These are phyloP conservation scores for Mechanitis messenoides DNA, from an alignment of 2,888 invertebrate species.

Conservation along the genomic window DNA sequence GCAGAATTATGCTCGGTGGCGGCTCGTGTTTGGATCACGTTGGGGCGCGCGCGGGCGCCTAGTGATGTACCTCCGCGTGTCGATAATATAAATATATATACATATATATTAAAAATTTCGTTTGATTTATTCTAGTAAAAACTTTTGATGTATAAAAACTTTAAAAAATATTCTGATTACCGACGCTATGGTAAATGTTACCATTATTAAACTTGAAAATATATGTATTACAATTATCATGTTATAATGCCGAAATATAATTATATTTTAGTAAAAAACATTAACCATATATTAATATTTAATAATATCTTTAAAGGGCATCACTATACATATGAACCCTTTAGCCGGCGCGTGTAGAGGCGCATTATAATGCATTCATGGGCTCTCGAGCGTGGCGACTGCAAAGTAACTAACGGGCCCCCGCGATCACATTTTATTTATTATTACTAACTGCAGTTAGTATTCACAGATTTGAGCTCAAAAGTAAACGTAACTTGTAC, in stretches of 20 bases:
- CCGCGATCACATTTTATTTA: conserved; percentile 48
- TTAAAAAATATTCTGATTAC: too few species aligned
- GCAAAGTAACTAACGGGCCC: conserved; percentile 67
- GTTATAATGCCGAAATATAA: too few species aligned
- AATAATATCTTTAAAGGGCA: conserved; percentile 11
- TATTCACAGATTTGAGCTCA: conserved; percentile 48
- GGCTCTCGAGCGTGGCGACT: conserved; percentile 69
- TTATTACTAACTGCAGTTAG: conserved; percentile 66
- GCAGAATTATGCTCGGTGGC: conserved; percentile 72
- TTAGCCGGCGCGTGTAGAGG: conserved; percentile 43
- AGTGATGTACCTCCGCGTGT: conserved; percentile 35
- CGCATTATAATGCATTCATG: conserved; percentile 70
- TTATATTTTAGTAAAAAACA: too few species aligned
- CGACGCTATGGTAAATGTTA: too few species aligned
- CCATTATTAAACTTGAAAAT: too few species aligned
- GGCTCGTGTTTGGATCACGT: conserved; percentile 43
- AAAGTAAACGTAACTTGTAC: conserved; percentile 30
- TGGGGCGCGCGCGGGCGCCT: conserved; percentile 42
- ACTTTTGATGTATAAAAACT: too few species aligned
- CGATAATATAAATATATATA: neutral
- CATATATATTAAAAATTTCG: too few species aligned
- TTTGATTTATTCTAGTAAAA: too few species aligned
- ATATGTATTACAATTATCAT: too few species aligned
- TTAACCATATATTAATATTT: too few species aligned
- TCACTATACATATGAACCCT: conserved; percentile 48